Evolutionary conservation across 2,113 vertebrate genomes (phyloP).

Genomic region (Ursus arctos): DNA sequence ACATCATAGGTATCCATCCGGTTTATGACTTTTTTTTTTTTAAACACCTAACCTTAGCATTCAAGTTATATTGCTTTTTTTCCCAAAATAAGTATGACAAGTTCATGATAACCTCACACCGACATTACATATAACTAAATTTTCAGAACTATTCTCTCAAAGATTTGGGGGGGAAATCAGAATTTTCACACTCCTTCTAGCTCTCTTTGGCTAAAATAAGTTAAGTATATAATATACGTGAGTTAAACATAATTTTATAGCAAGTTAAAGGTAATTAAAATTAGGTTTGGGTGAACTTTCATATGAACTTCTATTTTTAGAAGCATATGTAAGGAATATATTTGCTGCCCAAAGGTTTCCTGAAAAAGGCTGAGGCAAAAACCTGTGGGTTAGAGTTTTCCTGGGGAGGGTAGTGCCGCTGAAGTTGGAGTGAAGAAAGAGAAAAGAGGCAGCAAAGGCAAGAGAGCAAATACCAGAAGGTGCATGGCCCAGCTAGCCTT

Average conservation of each 20-base stretch:
- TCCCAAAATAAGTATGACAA: not conserved
- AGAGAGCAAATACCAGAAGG: not conserved
- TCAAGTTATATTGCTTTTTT: not conserved
- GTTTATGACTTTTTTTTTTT: not conserved
- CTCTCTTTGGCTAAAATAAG: not conserved
- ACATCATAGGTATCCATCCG: not conserved
- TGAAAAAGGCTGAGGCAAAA: not conserved
- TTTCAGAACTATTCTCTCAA: not conserved
- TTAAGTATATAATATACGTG: not conserved
- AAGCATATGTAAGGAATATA: not conserved
- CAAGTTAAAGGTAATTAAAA: not conserved
- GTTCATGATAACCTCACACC: not conserved
- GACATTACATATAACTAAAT: not conserved
- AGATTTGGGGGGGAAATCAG: not conserved
- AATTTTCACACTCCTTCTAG: not conserved
- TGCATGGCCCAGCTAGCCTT: not conserved
- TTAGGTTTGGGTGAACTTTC: not conserved
- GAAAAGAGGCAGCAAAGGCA: accelerated
- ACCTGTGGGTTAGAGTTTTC: not conserved
- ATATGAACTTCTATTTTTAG: not conserved
- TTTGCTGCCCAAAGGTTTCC: not conserved
- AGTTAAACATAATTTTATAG: not conserved
- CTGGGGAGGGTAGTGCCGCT: not conserved
- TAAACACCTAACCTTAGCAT: not conserved
- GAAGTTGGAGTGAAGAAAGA: not conserved